Evolutionary conservation across 2,113 vertebrate genomes (phyloP).

Genomic region (Notothenia coriiceps): DNA sequence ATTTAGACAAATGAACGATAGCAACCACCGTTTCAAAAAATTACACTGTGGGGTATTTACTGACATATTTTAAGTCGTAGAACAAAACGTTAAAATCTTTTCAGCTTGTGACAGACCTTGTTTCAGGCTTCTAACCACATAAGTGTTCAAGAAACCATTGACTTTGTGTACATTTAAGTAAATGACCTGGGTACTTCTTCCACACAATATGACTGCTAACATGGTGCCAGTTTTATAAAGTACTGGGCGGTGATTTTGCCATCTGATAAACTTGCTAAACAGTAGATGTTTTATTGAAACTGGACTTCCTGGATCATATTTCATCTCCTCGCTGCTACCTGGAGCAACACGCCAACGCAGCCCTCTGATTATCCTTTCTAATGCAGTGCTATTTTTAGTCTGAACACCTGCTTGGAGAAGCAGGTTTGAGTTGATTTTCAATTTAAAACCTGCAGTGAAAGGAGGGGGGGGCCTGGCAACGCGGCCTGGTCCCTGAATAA

Average conservation of each 20-base stretch:
- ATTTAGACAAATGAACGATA: too few species aligned
- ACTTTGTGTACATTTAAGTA: too few species aligned
- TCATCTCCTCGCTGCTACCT: constrained; percentile 13
- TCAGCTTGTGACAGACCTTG: too few species aligned
- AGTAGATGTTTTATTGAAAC: neutral
- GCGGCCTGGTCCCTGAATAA: constrained; percentile 21
- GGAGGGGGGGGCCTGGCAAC: neutral
- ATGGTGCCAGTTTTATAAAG: too few species aligned
- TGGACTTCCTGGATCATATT: constrained; percentile 9
- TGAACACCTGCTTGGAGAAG: constrained; percentile 21
- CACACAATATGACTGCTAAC: too few species aligned
- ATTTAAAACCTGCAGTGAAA: constrained; percentile 8
- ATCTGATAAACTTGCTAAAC: neutral
- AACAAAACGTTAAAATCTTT: too few species aligned
- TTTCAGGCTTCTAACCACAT: too few species aligned
- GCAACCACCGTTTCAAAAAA: too few species aligned
- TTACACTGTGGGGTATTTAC: too few species aligned
- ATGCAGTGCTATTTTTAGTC: constrained; percentile 30
- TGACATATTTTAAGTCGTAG: too few species aligned
- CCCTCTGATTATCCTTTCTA: neutral
- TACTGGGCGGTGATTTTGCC: neutral
- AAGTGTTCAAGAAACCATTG: too few species aligned
- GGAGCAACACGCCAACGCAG: constrained; percentile 18
- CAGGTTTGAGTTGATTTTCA: constrained; percentile 26
- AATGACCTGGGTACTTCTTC: too few species aligned